Evolutionary conservation across 2,797 vertebrate genomes (phyloP).

Genomic region (Rhabdomys pumilio): DNA sequence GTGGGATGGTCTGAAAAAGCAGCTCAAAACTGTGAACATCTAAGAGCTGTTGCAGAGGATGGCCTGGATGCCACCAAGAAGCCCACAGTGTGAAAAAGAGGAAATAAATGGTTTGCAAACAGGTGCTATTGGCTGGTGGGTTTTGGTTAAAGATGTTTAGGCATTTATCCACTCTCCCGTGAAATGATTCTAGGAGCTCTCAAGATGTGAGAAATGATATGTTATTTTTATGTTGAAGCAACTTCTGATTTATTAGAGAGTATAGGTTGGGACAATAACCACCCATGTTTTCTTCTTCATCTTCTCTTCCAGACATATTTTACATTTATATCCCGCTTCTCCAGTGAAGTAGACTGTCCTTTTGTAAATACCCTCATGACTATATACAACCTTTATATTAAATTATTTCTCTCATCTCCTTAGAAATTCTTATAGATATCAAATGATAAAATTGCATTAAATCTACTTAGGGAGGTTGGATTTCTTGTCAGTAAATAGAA

Average conservation of each 20-base stretch:
- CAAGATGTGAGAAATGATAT: constrained; percentile 53
- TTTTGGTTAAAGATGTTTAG: constrained; percentile 58
- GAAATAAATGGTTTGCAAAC: background rate
- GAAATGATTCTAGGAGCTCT: constrained; percentile 73
- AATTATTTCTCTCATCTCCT: background rate
- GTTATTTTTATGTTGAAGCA: constrained; percentile 66
- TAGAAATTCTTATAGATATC: background rate
- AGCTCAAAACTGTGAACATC: background rate
- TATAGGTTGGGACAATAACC: constrained; percentile 74
- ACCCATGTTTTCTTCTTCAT: constrained; percentile 70
- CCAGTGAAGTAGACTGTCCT: constrained; percentile 13
- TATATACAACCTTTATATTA: background rate
- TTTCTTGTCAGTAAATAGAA: constrained; percentile 21
- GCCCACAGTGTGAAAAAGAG: background rate
- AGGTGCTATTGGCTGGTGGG: background rate
- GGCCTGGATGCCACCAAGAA: background rate
- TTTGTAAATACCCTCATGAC: background rate
- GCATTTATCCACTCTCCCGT: constrained; percentile 41
- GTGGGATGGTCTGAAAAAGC: background rate
- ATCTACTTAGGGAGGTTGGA: background rate
- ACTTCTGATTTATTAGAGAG: constrained; percentile 75
- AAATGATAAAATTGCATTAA: constrained; percentile 19
- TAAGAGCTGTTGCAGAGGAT: background rate
- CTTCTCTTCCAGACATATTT: constrained; percentile 83
- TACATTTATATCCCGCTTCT: constrained; percentile 46